Evolutionary conservation across 1,140 invertebrate species (phyloP).

Genomic region (Melipona quadrifasciata): DNA sequence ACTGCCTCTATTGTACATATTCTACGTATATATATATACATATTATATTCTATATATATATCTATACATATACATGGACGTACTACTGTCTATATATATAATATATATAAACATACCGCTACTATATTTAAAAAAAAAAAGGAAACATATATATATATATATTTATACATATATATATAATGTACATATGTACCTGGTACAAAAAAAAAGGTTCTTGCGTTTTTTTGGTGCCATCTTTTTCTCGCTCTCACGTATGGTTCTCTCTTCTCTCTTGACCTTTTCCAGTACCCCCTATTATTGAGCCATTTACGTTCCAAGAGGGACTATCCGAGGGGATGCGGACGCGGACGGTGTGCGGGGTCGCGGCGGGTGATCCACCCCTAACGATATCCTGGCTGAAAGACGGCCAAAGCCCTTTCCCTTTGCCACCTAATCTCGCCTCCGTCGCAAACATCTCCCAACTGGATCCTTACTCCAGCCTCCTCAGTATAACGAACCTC

Average conservation of each 20-base stretch:
- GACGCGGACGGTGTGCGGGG: conserved; percentile 92
- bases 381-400: conserved; percentile 90
- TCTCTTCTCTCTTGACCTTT: conserved; percentile 85
- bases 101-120: conserved; percentile 70
- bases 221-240: conserved; percentile 82
- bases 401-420: conserved; percentile 84
- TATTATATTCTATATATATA: conserved; percentile 74
- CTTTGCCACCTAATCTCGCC: conserved; percentile 84
- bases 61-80: conserved; percentile 69
- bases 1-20: conserved; percentile 80
- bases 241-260: conserved; percentile 85
- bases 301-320: conserved; percentile 92
- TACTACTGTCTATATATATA: conserved; percentile 69
- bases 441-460: conserved; percentile 86
- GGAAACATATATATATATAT: conserved; percentile 59
- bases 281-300: conserved; percentile 92
- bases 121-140: conserved; percentile 33
- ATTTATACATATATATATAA: conserved; percentile 68
- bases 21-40: conserved; percentile 76
- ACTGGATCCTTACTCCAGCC: conserved; percentile 88
- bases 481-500: conserved; percentile 90
- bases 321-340: conserved; percentile 92
- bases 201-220: conserved; percentile 72
- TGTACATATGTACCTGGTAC: conserved; percentile 70
- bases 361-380: conserved; percentile 90